Conservation (phyloP, 1,140 invertebrate species). For the Pomacea maculata region DNA sequence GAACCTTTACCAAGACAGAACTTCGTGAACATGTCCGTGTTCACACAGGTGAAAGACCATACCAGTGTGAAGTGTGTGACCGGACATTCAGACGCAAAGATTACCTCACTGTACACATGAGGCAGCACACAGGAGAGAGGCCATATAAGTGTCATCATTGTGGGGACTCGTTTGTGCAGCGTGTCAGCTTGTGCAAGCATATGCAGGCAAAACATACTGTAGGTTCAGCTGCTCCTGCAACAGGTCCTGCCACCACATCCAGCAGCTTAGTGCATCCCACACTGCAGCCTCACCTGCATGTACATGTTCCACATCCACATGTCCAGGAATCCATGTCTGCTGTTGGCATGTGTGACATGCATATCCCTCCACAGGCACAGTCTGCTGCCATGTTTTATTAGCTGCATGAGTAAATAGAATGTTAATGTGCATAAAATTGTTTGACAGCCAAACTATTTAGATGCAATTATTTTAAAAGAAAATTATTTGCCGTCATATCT, state of each 20-base stretch:
- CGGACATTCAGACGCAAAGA: conserved; percentile 11
- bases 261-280: neutral
- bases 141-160: conserved; percentile 6
- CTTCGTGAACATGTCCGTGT: conserved; percentile 15
- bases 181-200: conserved; percentile 9
- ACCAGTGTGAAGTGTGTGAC: conserved; percentile 18
- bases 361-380: neutral
- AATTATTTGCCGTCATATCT: too few relatives aligned
- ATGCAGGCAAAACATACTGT: conserved; percentile 10
- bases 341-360: neutral
- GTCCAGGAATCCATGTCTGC: neutral
- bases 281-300: neutral
- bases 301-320: neutral
- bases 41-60: conserved; percentile 13
- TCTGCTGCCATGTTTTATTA: neutral
- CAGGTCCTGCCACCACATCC: neutral
- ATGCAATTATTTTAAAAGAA: too few relatives aligned
- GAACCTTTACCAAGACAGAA: conserved; percentile 17
- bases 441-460: too few relatives aligned
- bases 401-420: too few relatives aligned
- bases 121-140: conserved; percentile 11
- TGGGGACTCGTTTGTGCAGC: conserved; percentile 14
- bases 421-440: too few relatives aligned
- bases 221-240: neutral
- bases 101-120: conserved; percentile 20